Conservation (phyloP, 2,888 invertebrate genomes). For the Mimachlamys varia region DNA sequence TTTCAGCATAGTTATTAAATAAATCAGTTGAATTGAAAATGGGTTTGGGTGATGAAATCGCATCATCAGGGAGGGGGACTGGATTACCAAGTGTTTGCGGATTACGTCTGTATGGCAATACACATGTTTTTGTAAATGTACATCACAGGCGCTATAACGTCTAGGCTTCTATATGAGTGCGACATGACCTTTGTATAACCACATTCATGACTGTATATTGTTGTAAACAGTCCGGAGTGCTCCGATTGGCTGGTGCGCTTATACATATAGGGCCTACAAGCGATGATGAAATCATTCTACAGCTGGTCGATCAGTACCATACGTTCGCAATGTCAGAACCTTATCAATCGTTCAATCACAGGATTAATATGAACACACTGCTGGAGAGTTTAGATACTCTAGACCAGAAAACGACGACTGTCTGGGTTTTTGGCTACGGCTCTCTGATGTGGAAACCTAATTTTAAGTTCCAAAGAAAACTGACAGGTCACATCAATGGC, state of each 20-base stretch:
- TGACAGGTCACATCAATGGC: conserved; percentile 81
- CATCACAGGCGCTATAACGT: neutral
- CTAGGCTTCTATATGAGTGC: neutral
- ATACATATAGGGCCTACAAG: neutral
- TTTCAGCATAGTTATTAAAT: too few relatives aligned
- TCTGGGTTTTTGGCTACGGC: conserved; percentile 84
- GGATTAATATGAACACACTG: neutral
- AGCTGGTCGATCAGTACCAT: neutral
- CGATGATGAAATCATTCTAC: conserved; percentile 25
- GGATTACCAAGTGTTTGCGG: neutral
- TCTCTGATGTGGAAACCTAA: conserved; percentile 83
- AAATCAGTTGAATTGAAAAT: neutral
- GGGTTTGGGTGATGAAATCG: neutral
- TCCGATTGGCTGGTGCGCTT: neutral
- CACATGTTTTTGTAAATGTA: too few relatives aligned
- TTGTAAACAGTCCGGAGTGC: neutral
- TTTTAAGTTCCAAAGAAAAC: conserved; percentile 79
- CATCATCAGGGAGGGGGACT: neutral
- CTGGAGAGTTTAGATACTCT: neutral
- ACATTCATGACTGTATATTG: neutral
- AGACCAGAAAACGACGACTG: conserved; percentile 14
- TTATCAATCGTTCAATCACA: neutral
- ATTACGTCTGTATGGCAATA: too few relatives aligned
- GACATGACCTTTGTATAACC: neutral
- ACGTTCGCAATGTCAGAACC: neutral